Conservation (phyloP, 2,797 vertebrate species). For the Orestias chungarensis region DNA sequence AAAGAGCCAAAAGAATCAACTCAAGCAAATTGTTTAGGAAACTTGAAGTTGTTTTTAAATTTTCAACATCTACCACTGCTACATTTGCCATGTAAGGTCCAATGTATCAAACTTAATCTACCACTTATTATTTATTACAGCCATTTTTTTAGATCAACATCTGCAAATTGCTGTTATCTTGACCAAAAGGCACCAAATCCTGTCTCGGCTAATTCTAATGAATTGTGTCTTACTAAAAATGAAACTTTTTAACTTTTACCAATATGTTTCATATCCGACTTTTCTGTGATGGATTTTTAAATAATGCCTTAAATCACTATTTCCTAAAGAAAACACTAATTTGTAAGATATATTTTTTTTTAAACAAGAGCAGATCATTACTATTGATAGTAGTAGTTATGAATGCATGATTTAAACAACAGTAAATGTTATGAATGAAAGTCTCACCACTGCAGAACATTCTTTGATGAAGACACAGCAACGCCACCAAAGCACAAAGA, state of each 20-base stretch:
- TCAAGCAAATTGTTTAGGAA: too few relatives aligned
- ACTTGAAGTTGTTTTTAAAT: too few relatives aligned
- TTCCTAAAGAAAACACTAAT: too few relatives aligned
- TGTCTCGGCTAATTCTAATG: neutral
- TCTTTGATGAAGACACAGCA: slow-evolving; percentile 12
- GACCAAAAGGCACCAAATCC: neutral
- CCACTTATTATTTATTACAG: too few relatives aligned
- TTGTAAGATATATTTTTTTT: neutral
- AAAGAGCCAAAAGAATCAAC: too few relatives aligned
- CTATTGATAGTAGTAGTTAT: neutral
- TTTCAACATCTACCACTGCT: too few relatives aligned
- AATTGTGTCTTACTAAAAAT: neutral
- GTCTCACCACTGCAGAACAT: slow-evolving; percentile 9
- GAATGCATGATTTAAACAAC: neutral
- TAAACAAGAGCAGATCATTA: neutral
- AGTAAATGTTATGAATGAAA: neutral
- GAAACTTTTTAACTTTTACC: too few relatives aligned
- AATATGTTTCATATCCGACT: neutral
- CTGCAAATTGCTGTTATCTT: neutral
- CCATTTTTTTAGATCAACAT: too few relatives aligned
- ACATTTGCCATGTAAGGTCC: too few relatives aligned
- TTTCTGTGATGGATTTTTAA: neutral
- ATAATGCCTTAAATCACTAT: neutral
- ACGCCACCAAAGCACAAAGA: neutral
- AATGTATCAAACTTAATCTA: too few relatives aligned